Percentiles rank a stretch among this genome's conserved stretches.
phyloP scores from a whole-genome alignment of 1,140 invertebrate species.

The Kradibia gibbosae region DNA sequence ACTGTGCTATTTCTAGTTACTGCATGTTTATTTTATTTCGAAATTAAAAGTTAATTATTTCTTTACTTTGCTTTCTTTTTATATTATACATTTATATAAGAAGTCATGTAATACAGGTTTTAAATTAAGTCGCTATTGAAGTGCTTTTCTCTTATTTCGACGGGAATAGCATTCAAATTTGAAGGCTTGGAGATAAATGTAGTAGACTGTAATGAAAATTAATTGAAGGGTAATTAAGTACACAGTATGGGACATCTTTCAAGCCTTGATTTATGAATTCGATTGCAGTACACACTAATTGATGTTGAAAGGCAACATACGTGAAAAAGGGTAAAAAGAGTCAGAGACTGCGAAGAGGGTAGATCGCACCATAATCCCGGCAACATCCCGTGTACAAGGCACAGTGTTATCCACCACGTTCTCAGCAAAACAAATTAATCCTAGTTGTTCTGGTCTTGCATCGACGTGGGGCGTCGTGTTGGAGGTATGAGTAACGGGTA shows the following conservation, averaged over 20 bases:
- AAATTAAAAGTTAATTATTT: too few species aligned
- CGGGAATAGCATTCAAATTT: too few species aligned
- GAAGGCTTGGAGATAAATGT: too few species aligned
- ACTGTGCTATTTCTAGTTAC: too few species aligned
- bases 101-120: too few species aligned
- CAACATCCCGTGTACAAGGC: slow-evolving; percentile 11
- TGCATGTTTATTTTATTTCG: too few species aligned
- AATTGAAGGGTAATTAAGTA: too few species aligned
- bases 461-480: slow-evolving; percentile 3
- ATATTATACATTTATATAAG: too few species aligned
- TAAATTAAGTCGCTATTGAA: too few species aligned
- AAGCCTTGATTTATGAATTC: background rate
- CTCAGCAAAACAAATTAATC: slow-evolving; percentile 42
- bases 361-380: background rate
- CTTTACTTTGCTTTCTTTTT: too few species aligned
- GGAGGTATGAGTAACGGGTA: background rate
- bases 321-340: background rate
- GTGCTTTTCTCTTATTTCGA: too few species aligned
- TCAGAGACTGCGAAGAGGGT: background rate
- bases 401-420: background rate
- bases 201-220: too few species aligned
- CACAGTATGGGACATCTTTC: background rate
- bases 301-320: background rate
- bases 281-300: background rate
- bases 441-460: slow-evolving; percentile 29